Evolutionary conservation across 2,888 invertebrate genomes (phyloP).

Genomic region (Hypercompe scribonia): DNA sequence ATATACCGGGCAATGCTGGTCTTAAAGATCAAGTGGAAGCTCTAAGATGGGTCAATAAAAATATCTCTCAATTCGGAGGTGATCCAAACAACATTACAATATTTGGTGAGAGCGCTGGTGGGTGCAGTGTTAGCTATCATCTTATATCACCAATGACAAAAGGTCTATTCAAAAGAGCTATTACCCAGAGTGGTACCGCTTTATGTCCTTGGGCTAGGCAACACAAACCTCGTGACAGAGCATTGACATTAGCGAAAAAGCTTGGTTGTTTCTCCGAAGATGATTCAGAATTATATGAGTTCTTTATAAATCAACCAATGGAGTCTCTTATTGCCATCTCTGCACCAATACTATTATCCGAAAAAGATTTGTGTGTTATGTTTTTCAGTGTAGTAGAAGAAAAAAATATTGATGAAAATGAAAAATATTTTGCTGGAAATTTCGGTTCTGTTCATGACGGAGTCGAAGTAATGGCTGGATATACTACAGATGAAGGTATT

Average conservation of each 20-base stretch:
- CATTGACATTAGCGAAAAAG: conserved; percentile 44
- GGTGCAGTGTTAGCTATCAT: conserved; percentile 56
- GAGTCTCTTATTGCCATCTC: conserved; percentile 34
- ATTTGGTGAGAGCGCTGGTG: conserved; percentile 68
- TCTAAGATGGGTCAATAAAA: conserved; percentile 58
- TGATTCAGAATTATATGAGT: conserved; percentile 30
- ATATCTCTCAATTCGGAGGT: conserved; percentile 58
- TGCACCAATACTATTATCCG: conserved; percentile 29
- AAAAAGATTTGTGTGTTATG: conserved; percentile 11
- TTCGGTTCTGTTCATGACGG: conserved; percentile 74
- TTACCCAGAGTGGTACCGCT: conserved; percentile 89
- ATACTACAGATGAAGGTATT: conserved; percentile 89
- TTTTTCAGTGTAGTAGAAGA: conserved; percentile 53
- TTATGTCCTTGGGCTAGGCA: conserved; percentile 84
- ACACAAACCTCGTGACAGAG: conserved; percentile 76
- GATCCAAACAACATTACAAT: conserved; percentile 60
- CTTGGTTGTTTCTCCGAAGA: conserved; percentile 49
- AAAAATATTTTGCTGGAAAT: conserved; percentile 55
- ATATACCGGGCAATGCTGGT: conserved; percentile 62
- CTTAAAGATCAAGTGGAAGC: conserved; percentile 63
- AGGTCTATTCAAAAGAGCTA: conserved; percentile 71
- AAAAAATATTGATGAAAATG: conserved; percentile 48
- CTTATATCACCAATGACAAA: conserved; percentile 67
- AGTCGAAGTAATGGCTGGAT: conserved; percentile 89
- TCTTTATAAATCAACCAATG: conserved; percentile 44